These are phyloP conservation scores for Thalpophila matura DNA, from an alignment of 2,888 invertebrate genomes.

Conservation along the genomic window DNA sequence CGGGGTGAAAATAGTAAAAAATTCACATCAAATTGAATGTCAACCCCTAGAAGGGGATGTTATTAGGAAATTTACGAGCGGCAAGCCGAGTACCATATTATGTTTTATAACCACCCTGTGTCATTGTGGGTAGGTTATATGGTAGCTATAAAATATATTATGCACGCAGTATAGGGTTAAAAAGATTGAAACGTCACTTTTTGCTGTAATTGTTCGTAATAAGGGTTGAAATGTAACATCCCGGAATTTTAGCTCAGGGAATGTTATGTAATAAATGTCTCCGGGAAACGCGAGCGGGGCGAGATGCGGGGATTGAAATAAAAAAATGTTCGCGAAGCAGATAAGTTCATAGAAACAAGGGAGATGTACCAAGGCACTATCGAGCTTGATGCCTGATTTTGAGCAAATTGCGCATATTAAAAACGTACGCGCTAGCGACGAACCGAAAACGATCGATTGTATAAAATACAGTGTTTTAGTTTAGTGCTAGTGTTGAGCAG, in stretches of 20 bases:
- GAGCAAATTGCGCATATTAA: too few species aligned
- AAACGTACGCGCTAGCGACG: too few species aligned
- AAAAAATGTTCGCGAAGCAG: slow-evolving; percentile 1
- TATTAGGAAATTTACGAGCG: slow-evolving; percentile 69
- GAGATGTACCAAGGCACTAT: too few species aligned
- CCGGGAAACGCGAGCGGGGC: neutral
- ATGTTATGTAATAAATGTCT: slow-evolving; percentile 37
- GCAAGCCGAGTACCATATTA: slow-evolving; percentile 63
- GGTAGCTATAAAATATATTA: slow-evolving; percentile 67
- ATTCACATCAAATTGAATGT: slow-evolving; percentile 68
- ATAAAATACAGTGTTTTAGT: too few species aligned
- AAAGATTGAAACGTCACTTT: slow-evolving; percentile 63
- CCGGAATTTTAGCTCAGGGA: slow-evolving; percentile 29
- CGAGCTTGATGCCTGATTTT: too few species aligned
- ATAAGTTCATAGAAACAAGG: too few species aligned
- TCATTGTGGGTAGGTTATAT: slow-evolving; percentile 63
- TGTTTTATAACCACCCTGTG: slow-evolving; percentile 65
- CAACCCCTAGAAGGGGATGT: slow-evolving; percentile 62
- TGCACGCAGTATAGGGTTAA: slow-evolving; percentile 54
- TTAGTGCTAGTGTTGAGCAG: too few species aligned
- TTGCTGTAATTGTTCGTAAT: slow-evolving; percentile 55
- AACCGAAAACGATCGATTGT: too few species aligned
- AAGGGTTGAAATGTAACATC: slow-evolving; percentile 43
- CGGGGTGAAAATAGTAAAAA: slow-evolving; percentile 61
- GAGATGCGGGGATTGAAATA: neutral